phyloP scores from a whole-genome alignment of 2,113 vertebrate species.

The Pyxicephalus adspersus region DNA sequence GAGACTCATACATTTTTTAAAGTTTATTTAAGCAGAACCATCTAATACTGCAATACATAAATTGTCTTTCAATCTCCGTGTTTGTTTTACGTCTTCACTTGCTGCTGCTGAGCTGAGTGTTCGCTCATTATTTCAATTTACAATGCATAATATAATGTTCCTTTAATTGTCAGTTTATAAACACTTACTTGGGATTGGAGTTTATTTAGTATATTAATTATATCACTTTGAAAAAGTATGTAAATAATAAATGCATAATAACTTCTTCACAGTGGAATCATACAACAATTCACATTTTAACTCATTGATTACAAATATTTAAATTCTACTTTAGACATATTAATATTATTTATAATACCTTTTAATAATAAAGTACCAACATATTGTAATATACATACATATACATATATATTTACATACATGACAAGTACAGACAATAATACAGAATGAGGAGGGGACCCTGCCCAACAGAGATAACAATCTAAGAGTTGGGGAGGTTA shows the following conservation, averaged over 20 bases:
- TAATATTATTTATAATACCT: no score
- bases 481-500: no score
- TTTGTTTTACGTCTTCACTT: constrained; percentile 27
- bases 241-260: constrained; percentile 4
- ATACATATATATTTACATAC: no score
- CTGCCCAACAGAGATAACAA: no score
- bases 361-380: no score
- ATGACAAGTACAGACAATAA: no score
- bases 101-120: constrained; percentile 5
- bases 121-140: constrained; percentile 33
- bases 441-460: no score
- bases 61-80: constrained; percentile 19
- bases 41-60: constrained; percentile 29
- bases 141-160: constrained; percentile 18
- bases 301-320: no score
- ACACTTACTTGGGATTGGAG: constrained; percentile 14
- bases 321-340: no score
- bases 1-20: constrained; percentile 50
- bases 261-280: background rate
- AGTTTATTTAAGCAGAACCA: constrained; percentile 44
- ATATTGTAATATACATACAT: no score
- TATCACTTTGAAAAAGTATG: constrained; percentile 2
- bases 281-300: background rate
- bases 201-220: constrained; percentile 33
- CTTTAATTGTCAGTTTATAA: constrained; percentile 43